These are phyloP conservation scores for Falco columbarius DNA, from an alignment of 2,797 vertebrate species.

Conservation along the genomic window DNA sequence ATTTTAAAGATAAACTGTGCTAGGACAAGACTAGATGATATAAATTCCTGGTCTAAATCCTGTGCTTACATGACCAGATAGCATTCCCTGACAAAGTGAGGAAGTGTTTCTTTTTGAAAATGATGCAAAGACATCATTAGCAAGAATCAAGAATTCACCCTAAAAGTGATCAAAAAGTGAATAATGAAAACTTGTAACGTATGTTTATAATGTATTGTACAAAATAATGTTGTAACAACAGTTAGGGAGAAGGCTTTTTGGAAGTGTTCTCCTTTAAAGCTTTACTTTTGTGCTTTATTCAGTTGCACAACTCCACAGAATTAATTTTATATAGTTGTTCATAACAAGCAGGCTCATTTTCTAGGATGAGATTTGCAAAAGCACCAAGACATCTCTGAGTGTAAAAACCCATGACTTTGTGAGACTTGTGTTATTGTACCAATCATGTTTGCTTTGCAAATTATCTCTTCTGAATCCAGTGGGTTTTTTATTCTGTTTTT, in stretches of 20 bases:
- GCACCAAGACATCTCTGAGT: neutral
- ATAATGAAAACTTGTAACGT: neutral
- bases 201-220: too few species aligned
- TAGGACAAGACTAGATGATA: neutral
- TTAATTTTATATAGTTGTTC: neutral
- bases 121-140: neutral
- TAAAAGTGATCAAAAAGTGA: neutral
- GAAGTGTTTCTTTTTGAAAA: neutral
- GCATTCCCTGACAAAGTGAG: neutral
- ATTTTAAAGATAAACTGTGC: neutral
- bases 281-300: neutral
- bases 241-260: neutral
- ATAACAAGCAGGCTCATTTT: neutral
- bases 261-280: neutral
- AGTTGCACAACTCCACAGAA: neutral
- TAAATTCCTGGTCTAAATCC: neutral
- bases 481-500: neutral
- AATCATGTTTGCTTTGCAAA: neutral
- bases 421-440: neutral
- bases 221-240: neutral
- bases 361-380: neutral
- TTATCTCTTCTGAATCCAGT: neutral
- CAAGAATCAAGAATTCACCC: neutral
- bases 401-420: neutral
- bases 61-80: neutral